A percentile compares a stretch with the other conserved stretches of the same genome.
phyloP scores from a whole-genome alignment of 2,797 vertebrate genomes.

The Sparidentex hasta region DNA sequence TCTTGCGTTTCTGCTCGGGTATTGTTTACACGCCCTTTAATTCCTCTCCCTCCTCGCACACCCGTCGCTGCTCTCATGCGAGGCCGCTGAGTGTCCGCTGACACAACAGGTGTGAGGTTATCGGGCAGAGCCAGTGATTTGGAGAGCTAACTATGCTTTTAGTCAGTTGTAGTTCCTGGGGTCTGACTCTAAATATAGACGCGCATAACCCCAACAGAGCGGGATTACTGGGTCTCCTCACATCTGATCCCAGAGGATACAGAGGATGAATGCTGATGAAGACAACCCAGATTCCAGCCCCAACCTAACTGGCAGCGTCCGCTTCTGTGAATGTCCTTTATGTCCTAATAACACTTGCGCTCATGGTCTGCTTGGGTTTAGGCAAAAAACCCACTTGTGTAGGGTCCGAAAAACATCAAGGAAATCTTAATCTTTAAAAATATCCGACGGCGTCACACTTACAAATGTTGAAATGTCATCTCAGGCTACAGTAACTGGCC shows the following conservation, averaged over 20 bases:
- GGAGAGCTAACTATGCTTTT: conserved; percentile 67
- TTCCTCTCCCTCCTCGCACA: conserved; percentile 7
- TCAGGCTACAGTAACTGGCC: no score
- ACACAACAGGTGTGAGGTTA: conserved; percentile 80
- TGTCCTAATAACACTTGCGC: no score
- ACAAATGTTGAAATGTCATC: no score
- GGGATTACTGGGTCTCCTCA: conserved; percentile 52
- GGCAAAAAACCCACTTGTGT: no score
- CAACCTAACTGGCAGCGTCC: no score
- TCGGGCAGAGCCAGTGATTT: conserved; percentile 55
- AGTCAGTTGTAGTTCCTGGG: conserved; percentile 54
- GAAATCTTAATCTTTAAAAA: no score
- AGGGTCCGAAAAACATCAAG: no score
- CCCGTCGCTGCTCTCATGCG: conserved; percentile 55
- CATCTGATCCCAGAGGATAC: conserved; percentile 39
- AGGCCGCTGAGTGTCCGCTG: conserved; percentile 46
- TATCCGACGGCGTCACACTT: no score
- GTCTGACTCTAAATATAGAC: conserved; percentile 74
- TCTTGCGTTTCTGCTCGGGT: neutral
- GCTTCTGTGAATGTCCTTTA: no score
- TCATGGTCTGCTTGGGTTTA: no score
- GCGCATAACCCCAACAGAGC: conserved; percentile 31
- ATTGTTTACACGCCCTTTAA: neutral
- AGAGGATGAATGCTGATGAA: conserved; percentile 17
- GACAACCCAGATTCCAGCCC: neutral